Conservation (phyloP, 2,113 vertebrate genomes). For the Amphiprion ocellaris region DNA sequence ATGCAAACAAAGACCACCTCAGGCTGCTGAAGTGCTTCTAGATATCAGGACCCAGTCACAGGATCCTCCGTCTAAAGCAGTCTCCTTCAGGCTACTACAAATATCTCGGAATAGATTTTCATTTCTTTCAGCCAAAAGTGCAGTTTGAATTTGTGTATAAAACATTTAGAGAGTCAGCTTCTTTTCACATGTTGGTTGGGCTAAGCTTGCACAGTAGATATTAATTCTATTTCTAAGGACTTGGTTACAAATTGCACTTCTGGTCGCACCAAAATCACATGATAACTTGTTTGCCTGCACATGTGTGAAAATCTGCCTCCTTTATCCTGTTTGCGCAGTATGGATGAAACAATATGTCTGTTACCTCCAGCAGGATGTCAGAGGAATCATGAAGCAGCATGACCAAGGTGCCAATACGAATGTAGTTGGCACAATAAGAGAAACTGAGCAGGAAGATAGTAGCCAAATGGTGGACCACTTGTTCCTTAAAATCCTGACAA, state of each 20-base stretch:
- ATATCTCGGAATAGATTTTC: background rate
- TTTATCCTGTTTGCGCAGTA: background rate
- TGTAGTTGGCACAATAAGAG: conserved; percentile 94
- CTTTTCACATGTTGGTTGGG: background rate
- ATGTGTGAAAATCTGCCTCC: background rate
- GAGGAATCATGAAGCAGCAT: conserved; percentile 91
- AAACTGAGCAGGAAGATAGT: conserved; percentile 91
- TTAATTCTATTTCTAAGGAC: background rate
- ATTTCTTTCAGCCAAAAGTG: background rate
- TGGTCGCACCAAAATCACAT: background rate
- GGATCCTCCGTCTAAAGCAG: conserved; percentile 16
- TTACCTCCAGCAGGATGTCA: conserved; percentile 92
- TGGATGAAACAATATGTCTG: background rate
- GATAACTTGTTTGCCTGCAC: background rate
- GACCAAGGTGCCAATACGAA: conserved; percentile 91
- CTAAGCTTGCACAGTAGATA: background rate
- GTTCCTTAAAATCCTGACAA: conserved; percentile 92
- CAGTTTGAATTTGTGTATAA: conserved; percentile 1
- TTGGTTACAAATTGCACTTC: background rate
- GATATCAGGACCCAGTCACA: conserved; percentile 43
- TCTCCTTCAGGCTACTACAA: background rate
- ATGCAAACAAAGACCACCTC: conserved; percentile 3
- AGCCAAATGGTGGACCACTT: conserved; percentile 90
- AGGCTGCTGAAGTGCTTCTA: background rate
- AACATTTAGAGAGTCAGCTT: background rate